Evolutionary conservation across 2,797 vertebrate species (phyloP).

Genomic region (Ptychobarbus kaznakovi): DNA sequence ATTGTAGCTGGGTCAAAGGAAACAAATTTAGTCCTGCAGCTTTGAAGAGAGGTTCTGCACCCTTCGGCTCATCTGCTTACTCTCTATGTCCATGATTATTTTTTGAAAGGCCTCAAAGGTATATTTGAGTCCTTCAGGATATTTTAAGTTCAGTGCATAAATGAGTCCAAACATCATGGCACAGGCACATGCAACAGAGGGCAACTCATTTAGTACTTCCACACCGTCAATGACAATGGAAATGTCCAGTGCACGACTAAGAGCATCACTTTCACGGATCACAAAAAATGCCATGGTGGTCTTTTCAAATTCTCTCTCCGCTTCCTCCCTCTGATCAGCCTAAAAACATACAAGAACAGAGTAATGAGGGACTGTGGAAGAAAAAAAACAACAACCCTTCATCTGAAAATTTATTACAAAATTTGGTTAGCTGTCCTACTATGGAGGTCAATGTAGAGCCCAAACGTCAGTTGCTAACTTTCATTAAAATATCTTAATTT

Average conservation of each 20-base stretch:
- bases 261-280: conserved; percentile 30
- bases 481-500: conserved; percentile 43
- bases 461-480: conserved; percentile 21
- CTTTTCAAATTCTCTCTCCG: conserved; percentile 17
- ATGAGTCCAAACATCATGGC: conserved; percentile 39
- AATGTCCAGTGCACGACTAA: conserved; percentile 27
- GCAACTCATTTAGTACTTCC: conserved; percentile 29
- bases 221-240: conserved; percentile 19
- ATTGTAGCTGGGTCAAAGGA: no score
- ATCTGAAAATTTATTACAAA: conserved; percentile 16
- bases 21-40: no score
- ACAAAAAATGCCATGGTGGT: conserved; percentile 33
- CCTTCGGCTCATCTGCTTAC: no score
- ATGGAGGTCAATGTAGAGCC: no score
- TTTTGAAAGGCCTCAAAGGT: no score
- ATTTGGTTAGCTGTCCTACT: neutral
- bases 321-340: conserved; percentile 2
- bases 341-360: conserved; percentile 11
- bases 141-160: conserved; percentile 2
- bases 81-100: no score
- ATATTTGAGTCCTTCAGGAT: no score
- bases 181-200: conserved; percentile 38
- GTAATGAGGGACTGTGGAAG: neutral
- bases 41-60: no score
- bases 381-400: neutral